Conservation (phyloP, 2,797 vertebrate species). For the Malurus leucopterus region DNA sequence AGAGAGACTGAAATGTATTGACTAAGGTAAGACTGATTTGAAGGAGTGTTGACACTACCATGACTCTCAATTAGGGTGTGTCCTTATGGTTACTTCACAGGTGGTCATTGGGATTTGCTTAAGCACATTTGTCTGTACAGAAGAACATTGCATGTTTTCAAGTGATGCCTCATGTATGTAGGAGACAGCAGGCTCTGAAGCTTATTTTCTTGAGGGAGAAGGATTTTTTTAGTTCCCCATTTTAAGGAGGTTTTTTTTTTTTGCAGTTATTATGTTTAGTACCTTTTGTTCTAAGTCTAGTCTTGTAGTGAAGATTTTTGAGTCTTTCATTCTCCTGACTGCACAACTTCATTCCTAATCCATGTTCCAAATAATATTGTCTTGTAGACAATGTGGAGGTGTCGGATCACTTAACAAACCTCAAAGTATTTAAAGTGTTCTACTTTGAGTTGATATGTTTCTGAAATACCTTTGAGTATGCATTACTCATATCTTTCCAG, state of each 20-base stretch:
- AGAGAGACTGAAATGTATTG: not conserved
- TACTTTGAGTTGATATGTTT: not conserved
- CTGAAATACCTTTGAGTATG: not conserved
- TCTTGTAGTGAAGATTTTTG: not conserved
- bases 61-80: not conserved
- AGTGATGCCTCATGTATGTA: not conserved
- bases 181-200: not conserved
- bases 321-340: not conserved
- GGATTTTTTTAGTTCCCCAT: not conserved
- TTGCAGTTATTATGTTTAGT: not conserved
- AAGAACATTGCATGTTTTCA: not conserved
- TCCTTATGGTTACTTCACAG: not conserved
- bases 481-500: not conserved
- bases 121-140: not conserved
- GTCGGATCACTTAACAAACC: not conserved
- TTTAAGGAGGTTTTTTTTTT: not conserved
- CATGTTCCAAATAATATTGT: not conserved
- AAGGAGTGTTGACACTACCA: not conserved
- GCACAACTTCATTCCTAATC: not conserved
- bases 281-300: not conserved
- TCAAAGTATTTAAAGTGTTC: not conserved
- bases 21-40: not conserved
- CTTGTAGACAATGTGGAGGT: not conserved
- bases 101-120: not conserved
- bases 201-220: not conserved